A percentile compares a stretch with the other conserved stretches of the same genome.
Evolutionary conservation across 2,888 invertebrate genomes (phyloP).

Genomic region (Uropetala carovei): DNA sequence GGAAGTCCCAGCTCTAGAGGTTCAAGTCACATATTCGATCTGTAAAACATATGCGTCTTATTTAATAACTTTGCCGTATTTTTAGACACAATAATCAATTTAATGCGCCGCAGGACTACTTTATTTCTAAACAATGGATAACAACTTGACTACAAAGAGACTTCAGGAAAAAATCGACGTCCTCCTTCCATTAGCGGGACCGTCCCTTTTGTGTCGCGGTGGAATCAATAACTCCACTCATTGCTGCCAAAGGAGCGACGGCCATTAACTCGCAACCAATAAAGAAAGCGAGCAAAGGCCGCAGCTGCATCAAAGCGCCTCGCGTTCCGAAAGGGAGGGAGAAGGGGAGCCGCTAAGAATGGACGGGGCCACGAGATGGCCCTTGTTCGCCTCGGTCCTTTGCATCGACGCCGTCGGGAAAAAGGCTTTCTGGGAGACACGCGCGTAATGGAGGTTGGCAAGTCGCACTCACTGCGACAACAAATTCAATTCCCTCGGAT

Average conservation of each 20-base stretch:
- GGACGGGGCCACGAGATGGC: neutral
- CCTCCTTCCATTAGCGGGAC: neutral
- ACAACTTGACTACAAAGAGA: too few species aligned
- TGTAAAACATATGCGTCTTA: too few species aligned
- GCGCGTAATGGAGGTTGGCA: slow-evolving; percentile 5
- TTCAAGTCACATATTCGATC: too few species aligned
- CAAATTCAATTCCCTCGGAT: neutral
- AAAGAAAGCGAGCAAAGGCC: slow-evolving; percentile 18
- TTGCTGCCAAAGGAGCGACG: neutral
- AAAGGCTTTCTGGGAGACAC: slow-evolving; percentile 6
- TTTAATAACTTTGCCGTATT: too few species aligned
- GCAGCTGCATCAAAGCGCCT: neutral
- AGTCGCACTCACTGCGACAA: neutral
- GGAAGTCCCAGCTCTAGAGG: too few species aligned
- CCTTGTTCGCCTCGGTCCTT: neutral
- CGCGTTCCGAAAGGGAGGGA: neutral
- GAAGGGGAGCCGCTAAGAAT: neutral
- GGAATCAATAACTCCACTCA: neutral
- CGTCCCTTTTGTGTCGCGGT: neutral
- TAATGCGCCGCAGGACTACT: too few species aligned
- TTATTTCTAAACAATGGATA: too few species aligned
- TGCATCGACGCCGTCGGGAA: neutral
- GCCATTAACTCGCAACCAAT: neutral
- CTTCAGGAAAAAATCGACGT: neutral
- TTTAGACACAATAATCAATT: too few species aligned